Percentiles rank a stretch among this genome's conserved stretches.
Conservation (phyloP, 2,113 vertebrate species). For the Urocitellus parryii region DNA sequence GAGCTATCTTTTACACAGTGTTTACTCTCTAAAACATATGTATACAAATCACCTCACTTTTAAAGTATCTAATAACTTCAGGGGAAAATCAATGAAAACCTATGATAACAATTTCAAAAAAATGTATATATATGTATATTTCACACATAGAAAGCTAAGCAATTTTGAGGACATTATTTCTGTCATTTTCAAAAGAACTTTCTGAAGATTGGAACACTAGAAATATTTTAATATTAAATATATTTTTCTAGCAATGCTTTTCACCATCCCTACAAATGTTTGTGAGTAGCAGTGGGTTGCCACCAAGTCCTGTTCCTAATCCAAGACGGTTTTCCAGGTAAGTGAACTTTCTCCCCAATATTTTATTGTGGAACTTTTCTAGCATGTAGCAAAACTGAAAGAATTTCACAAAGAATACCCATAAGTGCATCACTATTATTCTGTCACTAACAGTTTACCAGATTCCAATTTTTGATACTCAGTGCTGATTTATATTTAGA, state of each 20-base stretch:
- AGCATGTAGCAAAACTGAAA: slow-evolving; percentile 40
- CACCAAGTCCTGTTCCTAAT: slow-evolving; percentile 94
- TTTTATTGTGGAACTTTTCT: slow-evolving; percentile 53
- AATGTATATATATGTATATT: background rate
- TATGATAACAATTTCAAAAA: slow-evolving; percentile 10
- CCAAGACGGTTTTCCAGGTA: slow-evolving; percentile 94
- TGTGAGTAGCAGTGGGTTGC: slow-evolving; percentile 95
- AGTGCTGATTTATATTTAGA: slow-evolving; percentile 50
- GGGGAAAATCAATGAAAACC: slow-evolving; percentile 38
- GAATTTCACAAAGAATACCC: slow-evolving; percentile 29
- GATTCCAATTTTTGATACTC: slow-evolving; percentile 19
- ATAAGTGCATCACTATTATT: background rate
- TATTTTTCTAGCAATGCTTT: slow-evolving; percentile 92
- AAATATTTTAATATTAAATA: slow-evolving; percentile 42
- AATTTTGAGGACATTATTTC: slow-evolving; percentile 27
- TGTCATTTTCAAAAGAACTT: slow-evolving; percentile 58
- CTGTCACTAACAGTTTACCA: slow-evolving; percentile 20
- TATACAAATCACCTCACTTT: background rate
- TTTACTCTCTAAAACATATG: slow-evolving; percentile 3
- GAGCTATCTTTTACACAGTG: background rate
- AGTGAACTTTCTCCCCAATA: slow-evolving; percentile 63
- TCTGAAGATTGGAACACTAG: slow-evolving; percentile 53
- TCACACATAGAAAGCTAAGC: background rate
- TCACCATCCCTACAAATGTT: slow-evolving; percentile 98
- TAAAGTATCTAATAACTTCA: slow-evolving; percentile 16